Conservation (phyloP, 2,797 vertebrate species). For the Lycodopsis pacificus region DNA sequence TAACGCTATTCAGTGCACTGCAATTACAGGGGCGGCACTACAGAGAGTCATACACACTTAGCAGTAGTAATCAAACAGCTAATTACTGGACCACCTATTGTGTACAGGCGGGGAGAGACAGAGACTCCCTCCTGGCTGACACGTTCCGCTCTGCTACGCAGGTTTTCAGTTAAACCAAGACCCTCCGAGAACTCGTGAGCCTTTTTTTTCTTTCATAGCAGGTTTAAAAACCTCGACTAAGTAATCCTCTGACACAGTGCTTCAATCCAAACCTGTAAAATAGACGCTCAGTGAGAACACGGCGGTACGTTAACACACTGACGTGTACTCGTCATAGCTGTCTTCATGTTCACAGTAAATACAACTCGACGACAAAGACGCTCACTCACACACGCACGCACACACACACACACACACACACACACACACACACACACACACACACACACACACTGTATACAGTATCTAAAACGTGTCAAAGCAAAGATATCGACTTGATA, state of each 20-base stretch:
- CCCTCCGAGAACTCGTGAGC: constrained; percentile 19
- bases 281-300: constrained; percentile 39
- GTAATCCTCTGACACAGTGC: constrained; percentile 37
- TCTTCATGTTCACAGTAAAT: constrained; percentile 56
- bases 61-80: constrained; percentile 49
- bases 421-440: constrained; percentile 42
- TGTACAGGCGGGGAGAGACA: constrained; percentile 31
- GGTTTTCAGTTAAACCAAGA: constrained; percentile 39
- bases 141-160: constrained; percentile 19
- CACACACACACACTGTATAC: constrained; percentile 29
- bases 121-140: constrained; percentile 20
- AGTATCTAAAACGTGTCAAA: constrained; percentile 50
- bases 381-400: constrained; percentile 47
- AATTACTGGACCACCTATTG: constrained; percentile 53
- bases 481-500: constrained; percentile 68
- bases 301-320: constrained; percentile 22
- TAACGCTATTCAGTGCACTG: constrained; percentile 58
- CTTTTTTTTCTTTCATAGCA: constrained; percentile 46
- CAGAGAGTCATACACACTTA: constrained; percentile 52
- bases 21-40: constrained; percentile 57
- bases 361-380: constrained; percentile 53
- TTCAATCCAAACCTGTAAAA: constrained; percentile 53
- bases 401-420: constrained; percentile 13
- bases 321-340: constrained; percentile 15
- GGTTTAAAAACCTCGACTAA: constrained; percentile 32